Percentiles rank a stretch among this genome's conserved stretches.
These are phyloP conservation scores for Epinephelus cyanopodus DNA, from an alignment of 2,113 vertebrate genomes.

Conservation along the genomic window DNA sequence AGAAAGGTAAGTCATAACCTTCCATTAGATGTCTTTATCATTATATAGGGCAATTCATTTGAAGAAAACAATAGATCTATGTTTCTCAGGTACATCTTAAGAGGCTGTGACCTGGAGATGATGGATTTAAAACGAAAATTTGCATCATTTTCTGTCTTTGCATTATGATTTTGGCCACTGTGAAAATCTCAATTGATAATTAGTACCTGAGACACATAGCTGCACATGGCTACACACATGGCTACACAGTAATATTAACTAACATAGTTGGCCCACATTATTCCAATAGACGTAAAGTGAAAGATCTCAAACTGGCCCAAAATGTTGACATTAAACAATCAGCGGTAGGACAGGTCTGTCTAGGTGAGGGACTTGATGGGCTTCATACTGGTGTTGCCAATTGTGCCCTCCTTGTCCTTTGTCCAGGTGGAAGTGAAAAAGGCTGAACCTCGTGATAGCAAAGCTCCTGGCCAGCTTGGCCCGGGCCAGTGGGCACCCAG, in stretches of 20 bases:
- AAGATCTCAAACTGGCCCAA: slow-evolving; percentile 76
- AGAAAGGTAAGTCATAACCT: slow-evolving; percentile 99
- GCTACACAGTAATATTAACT: slow-evolving; percentile 65
- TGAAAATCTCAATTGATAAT: slow-evolving; percentile 31
- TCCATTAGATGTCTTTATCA: slow-evolving; percentile 90
- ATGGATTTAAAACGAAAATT: background rate
- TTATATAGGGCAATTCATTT: slow-evolving; percentile 65
- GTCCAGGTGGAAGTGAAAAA: slow-evolving; percentile 99
- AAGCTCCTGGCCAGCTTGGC: slow-evolving; percentile 93
- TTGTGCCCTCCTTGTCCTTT: slow-evolving; percentile 86
- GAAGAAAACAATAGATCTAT: slow-evolving; percentile 73
- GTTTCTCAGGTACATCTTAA: slow-evolving; percentile 93
- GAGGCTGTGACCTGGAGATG: background rate
- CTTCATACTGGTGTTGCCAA: slow-evolving; percentile 78
- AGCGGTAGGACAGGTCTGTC: slow-evolving; percentile 82
- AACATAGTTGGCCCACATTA: slow-evolving; percentile 72
- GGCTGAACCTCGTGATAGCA: slow-evolving; percentile 97
- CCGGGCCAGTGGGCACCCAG: slow-evolving; percentile 96
- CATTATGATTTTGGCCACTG: background rate
- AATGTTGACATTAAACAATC: slow-evolving; percentile 86
- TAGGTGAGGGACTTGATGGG: slow-evolving; percentile 81
- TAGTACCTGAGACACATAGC: slow-evolving; percentile 96
- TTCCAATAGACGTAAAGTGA: slow-evolving; percentile 74
- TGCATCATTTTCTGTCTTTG: background rate
- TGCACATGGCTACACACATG: slow-evolving; percentile 67